phyloP scores from a whole-genome alignment of 1,140 invertebrate species.

The Leptonema lineaticorne region DNA sequence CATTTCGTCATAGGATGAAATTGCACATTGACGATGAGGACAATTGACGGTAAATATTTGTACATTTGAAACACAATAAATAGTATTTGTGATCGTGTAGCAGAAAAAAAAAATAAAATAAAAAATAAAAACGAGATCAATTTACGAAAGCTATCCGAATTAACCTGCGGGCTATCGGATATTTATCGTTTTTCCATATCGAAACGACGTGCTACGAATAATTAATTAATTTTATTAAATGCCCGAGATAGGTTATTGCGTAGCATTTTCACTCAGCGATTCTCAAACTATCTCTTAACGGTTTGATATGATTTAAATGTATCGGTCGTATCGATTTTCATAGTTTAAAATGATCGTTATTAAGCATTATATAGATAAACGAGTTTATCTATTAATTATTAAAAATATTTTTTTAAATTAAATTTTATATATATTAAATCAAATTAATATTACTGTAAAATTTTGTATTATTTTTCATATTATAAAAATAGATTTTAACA shows the following conservation, averaged over 20 bases:
- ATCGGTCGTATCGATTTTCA: no score
- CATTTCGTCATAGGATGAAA: slow-evolving; percentile 5
- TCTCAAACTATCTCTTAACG: no score
- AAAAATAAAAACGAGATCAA: slow-evolving; percentile 4
- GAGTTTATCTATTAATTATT: no score
- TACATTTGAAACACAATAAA: no score
- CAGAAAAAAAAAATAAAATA: not conserved
- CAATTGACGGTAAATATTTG: not conserved
- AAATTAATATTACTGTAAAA: no score
- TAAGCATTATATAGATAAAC: no score
- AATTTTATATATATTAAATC: no score
- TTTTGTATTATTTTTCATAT: no score
- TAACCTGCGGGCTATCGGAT: slow-evolving; percentile 10
- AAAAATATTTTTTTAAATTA: no score
- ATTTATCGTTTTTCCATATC: slow-evolving; percentile 3
- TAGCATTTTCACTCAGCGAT: not conserved
- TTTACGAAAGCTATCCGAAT: slow-evolving; percentile 2
- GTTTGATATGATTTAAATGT: no score
- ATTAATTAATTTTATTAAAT: not conserved
- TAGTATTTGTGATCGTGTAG: not conserved
- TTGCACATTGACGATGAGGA: not conserved
- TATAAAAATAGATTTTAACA: no score
- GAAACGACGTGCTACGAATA: not conserved
- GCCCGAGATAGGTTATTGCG: not conserved
- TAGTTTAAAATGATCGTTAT: no score